A percentile compares a stretch with the other conserved stretches of the same genome.
Conservation (phyloP, 2,888 invertebrate species). For the Volucella inflata region DNA sequence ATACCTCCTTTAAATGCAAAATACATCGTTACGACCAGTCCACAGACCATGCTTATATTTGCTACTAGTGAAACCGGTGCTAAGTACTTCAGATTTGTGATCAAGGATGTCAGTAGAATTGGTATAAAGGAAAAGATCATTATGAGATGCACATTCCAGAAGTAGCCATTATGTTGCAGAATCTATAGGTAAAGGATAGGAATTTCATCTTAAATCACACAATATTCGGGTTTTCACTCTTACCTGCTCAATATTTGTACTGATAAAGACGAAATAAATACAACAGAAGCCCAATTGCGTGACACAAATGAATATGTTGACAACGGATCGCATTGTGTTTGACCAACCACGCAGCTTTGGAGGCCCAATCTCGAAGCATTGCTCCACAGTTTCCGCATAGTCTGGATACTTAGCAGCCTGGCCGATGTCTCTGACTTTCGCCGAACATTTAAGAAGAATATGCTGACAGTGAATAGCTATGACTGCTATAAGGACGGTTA, state of each 20-base stretch:
- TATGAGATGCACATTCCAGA: slow-evolving; percentile 88
- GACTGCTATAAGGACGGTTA: slow-evolving; percentile 91
- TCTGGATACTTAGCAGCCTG: slow-evolving; percentile 87
- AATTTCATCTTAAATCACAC: not conserved
- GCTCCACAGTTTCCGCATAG: slow-evolving; percentile 92
- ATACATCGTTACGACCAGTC: slow-evolving; percentile 90
- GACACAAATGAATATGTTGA: slow-evolving; percentile 94
- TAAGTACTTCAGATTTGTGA: slow-evolving; percentile 90
- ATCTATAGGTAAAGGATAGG: slow-evolving; percentile 85
- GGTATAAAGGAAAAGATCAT: slow-evolving; percentile 90
- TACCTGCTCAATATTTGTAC: slow-evolving; percentile 92
- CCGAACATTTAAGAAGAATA: slow-evolving; percentile 91
- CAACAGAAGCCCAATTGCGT: slow-evolving; percentile 99
- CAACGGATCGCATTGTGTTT: slow-evolving; percentile 87
- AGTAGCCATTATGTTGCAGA: slow-evolving; percentile 86
- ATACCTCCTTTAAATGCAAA: slow-evolving; percentile 90
- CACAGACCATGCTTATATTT: slow-evolving; percentile 89
- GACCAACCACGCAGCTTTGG: slow-evolving; percentile 86
- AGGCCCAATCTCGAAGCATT: slow-evolving; percentile 92
- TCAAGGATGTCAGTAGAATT: slow-evolving; percentile 89
- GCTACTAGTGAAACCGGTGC: slow-evolving; percentile 91
- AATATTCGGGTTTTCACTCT: slow-evolving; percentile 51
- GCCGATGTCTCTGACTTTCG: slow-evolving; percentile 86
- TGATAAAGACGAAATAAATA: slow-evolving; percentile 97
- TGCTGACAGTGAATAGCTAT: slow-evolving; percentile 97